Conservation (phyloP, 1,140 invertebrate species). For the Ruditapes philippinarum region DNA sequence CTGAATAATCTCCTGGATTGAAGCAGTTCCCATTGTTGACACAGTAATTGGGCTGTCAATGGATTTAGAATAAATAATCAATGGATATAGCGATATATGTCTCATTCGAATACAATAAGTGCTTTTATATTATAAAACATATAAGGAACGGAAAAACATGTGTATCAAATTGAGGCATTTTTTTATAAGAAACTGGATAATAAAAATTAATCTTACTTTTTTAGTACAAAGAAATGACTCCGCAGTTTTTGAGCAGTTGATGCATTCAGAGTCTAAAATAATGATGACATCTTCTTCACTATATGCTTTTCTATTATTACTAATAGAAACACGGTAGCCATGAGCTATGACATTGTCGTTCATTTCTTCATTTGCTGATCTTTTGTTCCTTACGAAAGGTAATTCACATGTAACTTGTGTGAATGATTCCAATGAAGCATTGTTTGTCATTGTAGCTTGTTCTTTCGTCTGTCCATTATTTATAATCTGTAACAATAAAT, state of each 20-base stretch:
- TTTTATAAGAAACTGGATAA: not conserved
- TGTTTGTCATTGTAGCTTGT: no score
- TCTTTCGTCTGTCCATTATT: no score
- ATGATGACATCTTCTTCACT: conserved; percentile 8
- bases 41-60: not conserved
- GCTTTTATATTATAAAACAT: no score
- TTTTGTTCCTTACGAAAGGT: not conserved
- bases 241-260: conserved; percentile 5
- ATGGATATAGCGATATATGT: not conserved
- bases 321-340: conserved; percentile 9
- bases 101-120: not conserved
- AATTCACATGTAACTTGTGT: not conserved
- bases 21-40: conserved; percentile 2
- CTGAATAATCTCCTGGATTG: not conserved
- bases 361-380: not conserved
- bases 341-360: not conserved
- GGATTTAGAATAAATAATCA: not conserved
- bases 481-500: no score
- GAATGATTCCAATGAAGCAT: not conserved
- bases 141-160: no score
- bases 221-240: not conserved
- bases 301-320: conserved; percentile 35
- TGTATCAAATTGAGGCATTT: not conserved
- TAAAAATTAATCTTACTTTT: not conserved
- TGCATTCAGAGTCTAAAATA: conserved; percentile 36